Evolutionary conservation across 92 coral and sea anemone genomes (phyloP), one percentile per base, ranked within the genome.

Genomic region (Parazoanthus atlanticus): DNA sequence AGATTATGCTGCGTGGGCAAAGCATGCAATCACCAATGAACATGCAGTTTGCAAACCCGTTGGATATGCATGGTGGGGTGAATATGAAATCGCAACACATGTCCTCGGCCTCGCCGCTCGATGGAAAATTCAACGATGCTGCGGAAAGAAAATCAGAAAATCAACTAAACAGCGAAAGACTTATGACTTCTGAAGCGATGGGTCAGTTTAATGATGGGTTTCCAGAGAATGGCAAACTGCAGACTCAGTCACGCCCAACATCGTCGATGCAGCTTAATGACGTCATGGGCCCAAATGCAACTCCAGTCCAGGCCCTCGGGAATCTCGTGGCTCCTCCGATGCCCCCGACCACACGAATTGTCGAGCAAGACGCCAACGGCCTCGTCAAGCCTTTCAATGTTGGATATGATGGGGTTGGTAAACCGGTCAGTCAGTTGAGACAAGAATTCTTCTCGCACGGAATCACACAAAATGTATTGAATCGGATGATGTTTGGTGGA

Each of bases 401-500:
- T 6, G 78, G 78, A 12, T 61, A 70, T 82, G 86, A 82, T 10
- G 86, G 86, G 74, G 19, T 82, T 9, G 86, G 76, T 4, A 82
- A 82, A 16, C 58, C 75, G 26, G 86, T 66, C 34, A 36, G 86
- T 66, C 76, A 82, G 25, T n/a, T 82, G 54, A 43, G 86, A 66
- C 76, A 26, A 31, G 86, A 66, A 28, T 82, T 82, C 52, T 82
- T 82, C 67, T 40, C 76, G 15, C 87, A 91, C 77, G 98, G 98
- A 30, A 82, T 95, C 65, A 90, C 95, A 61, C 94, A 92, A 67
- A 91, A 84, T 33, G 69, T 94, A 28, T 87, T 95, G 16, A 74
- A 89, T 41, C 92, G 90, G 43, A 69, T 95, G 85, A 95, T 95
- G 95, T 95, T 92, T 89, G 98, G 96, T 29, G 78, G 87, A 84